Percentiles rank a stretch among this genome's conserved stretches.
Evolutionary conservation across 2,113 vertebrate genomes (phyloP).

Genomic region (Diadophis punctatus): DNA sequence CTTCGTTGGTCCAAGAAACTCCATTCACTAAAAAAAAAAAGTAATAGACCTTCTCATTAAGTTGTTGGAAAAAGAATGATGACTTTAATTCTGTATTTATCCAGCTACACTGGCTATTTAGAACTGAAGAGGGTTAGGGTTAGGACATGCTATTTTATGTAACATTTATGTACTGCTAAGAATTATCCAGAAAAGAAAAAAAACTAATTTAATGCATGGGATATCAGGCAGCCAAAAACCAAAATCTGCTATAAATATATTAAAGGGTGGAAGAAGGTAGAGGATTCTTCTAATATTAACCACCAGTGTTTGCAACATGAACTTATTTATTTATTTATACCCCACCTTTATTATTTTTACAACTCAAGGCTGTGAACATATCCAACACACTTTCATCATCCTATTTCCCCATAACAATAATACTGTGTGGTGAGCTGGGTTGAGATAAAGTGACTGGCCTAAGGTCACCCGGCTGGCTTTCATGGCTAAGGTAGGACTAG

Average conservation of each 20-base stretch:
- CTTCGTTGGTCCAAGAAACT: conserved; percentile 86
- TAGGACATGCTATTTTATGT: not conserved
- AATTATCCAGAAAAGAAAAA: not conserved
- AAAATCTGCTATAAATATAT: not conserved
- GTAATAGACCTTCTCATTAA: not conserved
- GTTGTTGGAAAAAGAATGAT: not conserved
- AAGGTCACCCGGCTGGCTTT: too few species aligned
- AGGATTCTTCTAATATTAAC: not conserved
- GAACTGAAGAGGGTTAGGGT: not conserved
- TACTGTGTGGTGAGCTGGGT: too few species aligned
- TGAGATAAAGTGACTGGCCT: too few species aligned
- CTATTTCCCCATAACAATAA: too few species aligned
- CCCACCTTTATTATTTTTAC: too few species aligned
- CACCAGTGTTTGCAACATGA: not conserved
- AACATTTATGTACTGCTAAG: not conserved
- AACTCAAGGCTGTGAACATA: too few species aligned
- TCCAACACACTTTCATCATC: too few species aligned
- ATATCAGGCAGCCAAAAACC: not conserved
- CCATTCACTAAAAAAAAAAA: conserved; percentile 75
- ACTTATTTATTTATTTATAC: not conserved
- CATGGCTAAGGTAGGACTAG: too few species aligned
- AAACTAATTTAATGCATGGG: not conserved
- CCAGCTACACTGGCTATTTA: not conserved
- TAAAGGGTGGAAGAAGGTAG: not conserved
- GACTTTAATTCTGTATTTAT: not conserved